Evolutionary conservation across 2,797 vertebrate genomes (phyloP).

Genomic region (Salarias fasciatus): DNA sequence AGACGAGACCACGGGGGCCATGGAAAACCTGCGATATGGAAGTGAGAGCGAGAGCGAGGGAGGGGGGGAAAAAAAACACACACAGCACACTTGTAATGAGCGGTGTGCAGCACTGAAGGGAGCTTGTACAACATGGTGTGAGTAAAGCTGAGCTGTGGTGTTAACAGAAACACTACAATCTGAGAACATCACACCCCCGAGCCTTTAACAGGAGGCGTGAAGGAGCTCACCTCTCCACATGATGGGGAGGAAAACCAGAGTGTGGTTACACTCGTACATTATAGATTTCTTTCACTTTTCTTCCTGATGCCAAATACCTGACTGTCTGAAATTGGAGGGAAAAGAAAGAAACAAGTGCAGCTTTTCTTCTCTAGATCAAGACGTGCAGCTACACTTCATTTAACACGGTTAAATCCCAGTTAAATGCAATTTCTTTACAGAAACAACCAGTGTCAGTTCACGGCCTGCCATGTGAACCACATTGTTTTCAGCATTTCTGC

Average conservation of each 20-base stretch:
- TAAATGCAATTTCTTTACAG: no score
- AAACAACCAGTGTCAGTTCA: no score
- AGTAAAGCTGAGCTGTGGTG: conserved; percentile 47
- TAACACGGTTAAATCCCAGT: no score
- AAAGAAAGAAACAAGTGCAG: no score
- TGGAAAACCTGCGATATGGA: conserved; percentile 8
- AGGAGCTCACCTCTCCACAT: conserved; percentile 55
- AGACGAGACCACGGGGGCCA: conserved; percentile 1
- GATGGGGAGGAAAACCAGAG: conserved; percentile 34
- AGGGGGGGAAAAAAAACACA: not conserved
- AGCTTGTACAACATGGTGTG: conserved; percentile 56
- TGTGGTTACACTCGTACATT: not conserved
- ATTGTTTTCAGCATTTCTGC: no score
- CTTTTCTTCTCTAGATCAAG: not conserved
- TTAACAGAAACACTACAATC: conserved; percentile 58
- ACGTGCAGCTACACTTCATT: not conserved
- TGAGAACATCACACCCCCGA: conserved; percentile 67
- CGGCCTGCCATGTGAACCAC: no score
- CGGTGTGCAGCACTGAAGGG: conserved; percentile 33
- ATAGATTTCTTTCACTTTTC: no score
- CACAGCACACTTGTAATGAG: conserved; percentile 46
- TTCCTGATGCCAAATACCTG: not conserved
- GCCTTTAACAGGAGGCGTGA: conserved; percentile 63
- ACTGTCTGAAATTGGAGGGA: no score
- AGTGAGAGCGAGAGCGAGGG: not conserved